Conservation (phyloP, 2,888 invertebrate species). For the Rhorus exstirpatorius region DNA sequence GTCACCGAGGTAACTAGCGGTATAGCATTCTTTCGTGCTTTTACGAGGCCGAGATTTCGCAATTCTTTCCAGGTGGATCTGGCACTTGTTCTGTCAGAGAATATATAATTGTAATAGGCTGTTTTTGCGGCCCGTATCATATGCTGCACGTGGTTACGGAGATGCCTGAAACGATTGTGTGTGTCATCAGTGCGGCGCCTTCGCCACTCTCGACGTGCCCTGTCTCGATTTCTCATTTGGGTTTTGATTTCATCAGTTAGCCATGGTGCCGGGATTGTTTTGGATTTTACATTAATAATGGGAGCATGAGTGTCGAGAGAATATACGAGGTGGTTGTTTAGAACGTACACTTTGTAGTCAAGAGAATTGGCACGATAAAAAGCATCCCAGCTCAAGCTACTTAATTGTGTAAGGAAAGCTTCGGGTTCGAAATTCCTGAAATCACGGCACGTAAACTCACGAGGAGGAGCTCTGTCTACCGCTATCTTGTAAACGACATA, state of each 20-base stretch:
- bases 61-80: background rate
- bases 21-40: background rate
- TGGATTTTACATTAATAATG: background rate
- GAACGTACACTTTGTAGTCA: background rate
- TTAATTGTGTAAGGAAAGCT: background rate
- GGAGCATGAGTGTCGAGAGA: constrained; percentile 2
- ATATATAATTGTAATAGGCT: constrained; percentile 2
- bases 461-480: background rate
- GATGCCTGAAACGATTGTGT: background rate
- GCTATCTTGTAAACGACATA: background rate
- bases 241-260: background rate
- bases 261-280: background rate
- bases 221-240: background rate
- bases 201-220: constrained; percentile 4
- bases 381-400: background rate
- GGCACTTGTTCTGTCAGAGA: background rate
- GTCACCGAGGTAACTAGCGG: background rate
- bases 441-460: constrained; percentile 8
- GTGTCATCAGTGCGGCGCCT: background rate
- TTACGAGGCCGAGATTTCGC: background rate
- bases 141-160: background rate
- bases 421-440: background rate
- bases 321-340: too few relatives aligned
- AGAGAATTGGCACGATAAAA: background rate
- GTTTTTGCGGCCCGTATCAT: background rate